A percentile compares a stretch with the other conserved stretches of the same genome.
phyloP scores from a whole-genome alignment of 2,797 vertebrate genomes.

The Chelonia mydas region DNA sequence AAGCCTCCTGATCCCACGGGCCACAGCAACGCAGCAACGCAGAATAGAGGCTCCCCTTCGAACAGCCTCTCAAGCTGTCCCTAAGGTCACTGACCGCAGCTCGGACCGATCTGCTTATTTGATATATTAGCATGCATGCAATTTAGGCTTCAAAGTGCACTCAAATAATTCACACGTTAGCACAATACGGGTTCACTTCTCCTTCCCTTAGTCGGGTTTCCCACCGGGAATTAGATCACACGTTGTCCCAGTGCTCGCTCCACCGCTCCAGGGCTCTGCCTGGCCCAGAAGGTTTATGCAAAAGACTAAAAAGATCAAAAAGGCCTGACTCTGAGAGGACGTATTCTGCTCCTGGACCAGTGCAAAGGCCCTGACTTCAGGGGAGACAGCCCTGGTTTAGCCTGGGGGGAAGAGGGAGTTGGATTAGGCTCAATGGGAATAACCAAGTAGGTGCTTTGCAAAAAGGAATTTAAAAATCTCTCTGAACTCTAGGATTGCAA shows the following conservation, averaged over 20 bases:
- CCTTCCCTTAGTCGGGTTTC: neutral
- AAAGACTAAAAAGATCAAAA: neutral
- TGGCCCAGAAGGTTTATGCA: neutral
- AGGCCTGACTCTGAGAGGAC: neutral
- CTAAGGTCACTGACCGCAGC: neutral
- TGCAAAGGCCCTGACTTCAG: neutral
- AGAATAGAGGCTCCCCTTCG: neutral
- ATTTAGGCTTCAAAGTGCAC: neutral
- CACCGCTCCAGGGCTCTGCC: neutral
- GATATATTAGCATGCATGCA: neutral
- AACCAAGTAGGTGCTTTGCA: neutral
- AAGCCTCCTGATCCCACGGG: neutral
- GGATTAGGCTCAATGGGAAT: neutral
- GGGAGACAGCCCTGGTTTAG: neutral
- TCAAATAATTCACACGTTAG: neutral
- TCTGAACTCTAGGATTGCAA: neutral
- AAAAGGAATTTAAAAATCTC: neutral
- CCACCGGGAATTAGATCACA: neutral
- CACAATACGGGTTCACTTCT: neutral
- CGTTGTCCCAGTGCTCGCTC: neutral
- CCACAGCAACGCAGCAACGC: too few species aligned
- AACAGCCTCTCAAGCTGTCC: neutral
- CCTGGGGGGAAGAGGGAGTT: neutral
- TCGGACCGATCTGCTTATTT: neutral
- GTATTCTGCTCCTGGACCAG: neutral